Conservation (phyloP, 2,888 invertebrate species). For the Drosophila koepferae region DNA sequence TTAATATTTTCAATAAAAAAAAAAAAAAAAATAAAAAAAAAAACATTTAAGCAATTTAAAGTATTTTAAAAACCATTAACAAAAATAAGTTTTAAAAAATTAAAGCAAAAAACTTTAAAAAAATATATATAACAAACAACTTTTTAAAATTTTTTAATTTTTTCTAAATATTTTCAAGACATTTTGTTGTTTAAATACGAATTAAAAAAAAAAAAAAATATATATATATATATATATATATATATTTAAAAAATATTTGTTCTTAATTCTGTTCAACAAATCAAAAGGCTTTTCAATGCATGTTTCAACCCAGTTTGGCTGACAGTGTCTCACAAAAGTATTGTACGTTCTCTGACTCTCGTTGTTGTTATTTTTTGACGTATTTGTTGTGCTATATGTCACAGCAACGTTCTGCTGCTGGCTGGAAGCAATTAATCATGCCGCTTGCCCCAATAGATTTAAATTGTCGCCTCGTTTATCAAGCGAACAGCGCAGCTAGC, state of each 20-base stretch:
- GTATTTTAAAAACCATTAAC: too few species aligned
- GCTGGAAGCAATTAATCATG: slow-evolving; percentile 70
- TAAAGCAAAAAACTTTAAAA: too few species aligned
- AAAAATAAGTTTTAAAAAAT: too few species aligned
- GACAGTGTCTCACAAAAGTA: slow-evolving; percentile 57
- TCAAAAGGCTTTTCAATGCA: neutral
- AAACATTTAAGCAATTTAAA: too few species aligned
- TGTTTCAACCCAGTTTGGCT: slow-evolving; percentile 23
- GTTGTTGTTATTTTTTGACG: slow-evolving; percentile 35
- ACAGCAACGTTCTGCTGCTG: slow-evolving; percentile 42
- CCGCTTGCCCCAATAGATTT: slow-evolving; percentile 75
- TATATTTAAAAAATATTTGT: neutral
- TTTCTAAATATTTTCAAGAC: too few species aligned
- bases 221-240: neutral
- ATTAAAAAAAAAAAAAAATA: neutral
- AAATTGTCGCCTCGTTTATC: slow-evolving; percentile 81
- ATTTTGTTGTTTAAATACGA: too few species aligned
- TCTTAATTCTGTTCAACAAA: neutral
- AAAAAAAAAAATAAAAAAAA: too few species aligned
- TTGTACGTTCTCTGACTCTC: slow-evolving; percentile 31
- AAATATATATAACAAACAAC: too few species aligned
- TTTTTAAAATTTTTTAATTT: too few species aligned
- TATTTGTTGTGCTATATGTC: slow-evolving; percentile 55
- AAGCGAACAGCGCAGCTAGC: slow-evolving; percentile 34
- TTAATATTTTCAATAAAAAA: too few species aligned